phyloP scores from a whole-genome alignment of 2,888 invertebrate species.

The Nomada ruficornis region DNA sequence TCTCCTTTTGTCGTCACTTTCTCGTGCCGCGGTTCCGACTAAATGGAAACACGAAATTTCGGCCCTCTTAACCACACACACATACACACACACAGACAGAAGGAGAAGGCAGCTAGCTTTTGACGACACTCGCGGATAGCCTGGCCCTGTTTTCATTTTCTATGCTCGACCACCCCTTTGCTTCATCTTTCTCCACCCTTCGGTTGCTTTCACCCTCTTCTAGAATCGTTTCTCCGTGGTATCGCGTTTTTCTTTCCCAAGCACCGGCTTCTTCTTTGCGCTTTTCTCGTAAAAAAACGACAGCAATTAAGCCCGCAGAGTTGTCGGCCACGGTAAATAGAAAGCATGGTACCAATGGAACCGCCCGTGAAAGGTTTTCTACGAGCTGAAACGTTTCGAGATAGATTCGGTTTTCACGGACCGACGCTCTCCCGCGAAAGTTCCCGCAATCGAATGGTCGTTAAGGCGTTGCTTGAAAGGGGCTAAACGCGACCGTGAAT shows the following conservation, averaged over 20 bases:
- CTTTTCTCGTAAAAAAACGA: too few relatives aligned
- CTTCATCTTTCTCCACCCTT: too few relatives aligned
- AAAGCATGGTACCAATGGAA: too few relatives aligned
- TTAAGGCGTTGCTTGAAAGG: constrained; percentile 26
- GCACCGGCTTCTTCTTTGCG: too few relatives aligned
- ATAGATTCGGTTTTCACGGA: too few relatives aligned
- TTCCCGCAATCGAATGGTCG: constrained; percentile 33
- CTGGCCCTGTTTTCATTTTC: constrained; percentile 26
- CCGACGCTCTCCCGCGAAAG: not conserved
- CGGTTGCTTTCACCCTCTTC: constrained; percentile 11
- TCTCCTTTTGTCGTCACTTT: constrained; percentile 35
- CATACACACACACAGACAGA: not conserved
- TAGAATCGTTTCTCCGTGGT: not conserved
- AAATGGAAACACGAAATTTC: constrained; percentile 50
- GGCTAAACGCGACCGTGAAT: constrained; percentile 11
- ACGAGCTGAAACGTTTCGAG: too few relatives aligned
- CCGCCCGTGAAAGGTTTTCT: too few relatives aligned
- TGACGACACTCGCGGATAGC: constrained; percentile 11
- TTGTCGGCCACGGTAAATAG: too few relatives aligned
- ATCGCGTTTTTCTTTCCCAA: not conserved
- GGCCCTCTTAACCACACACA: constrained; percentile 9
- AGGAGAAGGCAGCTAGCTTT: constrained; percentile 20
- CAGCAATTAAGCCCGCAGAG: too few relatives aligned
- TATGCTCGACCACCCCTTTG: not conserved
- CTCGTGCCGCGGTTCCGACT: constrained; percentile 19